These are phyloP conservation scores for Campopleginae sp. DNA, from an alignment of 2,888 invertebrate genomes.

Conservation along the genomic window DNA sequence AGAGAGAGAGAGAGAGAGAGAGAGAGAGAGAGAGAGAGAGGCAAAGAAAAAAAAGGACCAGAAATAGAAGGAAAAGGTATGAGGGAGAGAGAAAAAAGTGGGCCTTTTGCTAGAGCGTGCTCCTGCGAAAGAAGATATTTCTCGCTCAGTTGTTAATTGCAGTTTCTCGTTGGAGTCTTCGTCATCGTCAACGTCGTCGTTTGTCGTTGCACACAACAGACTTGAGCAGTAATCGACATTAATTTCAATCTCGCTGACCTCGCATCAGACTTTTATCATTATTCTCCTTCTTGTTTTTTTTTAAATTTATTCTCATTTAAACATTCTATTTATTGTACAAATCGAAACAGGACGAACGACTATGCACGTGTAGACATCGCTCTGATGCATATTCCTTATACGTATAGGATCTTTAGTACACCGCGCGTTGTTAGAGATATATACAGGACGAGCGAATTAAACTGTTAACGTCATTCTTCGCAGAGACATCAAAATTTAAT, in stretches of 20 bases:
- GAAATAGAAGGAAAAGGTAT: conserved; percentile 25
- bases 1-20: conserved; percentile 17
- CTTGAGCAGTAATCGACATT: conserved; percentile 68
- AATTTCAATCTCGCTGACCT: conserved; percentile 70
- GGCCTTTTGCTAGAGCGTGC: conserved; percentile 3
- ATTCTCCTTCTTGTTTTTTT: conserved; percentile 43
- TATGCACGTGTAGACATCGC: conserved; percentile 18
- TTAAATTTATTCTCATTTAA: neutral
- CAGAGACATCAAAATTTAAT: conserved; percentile 11
- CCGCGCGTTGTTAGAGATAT: neutral
- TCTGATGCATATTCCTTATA: neutral
- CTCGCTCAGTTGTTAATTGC: conserved; percentile 65
- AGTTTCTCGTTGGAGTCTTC: conserved; percentile 51
- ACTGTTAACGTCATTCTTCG: neutral
- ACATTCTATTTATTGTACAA: conserved; percentile 6
- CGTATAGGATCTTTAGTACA: conserved; percentile 11
- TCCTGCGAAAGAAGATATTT: conserved; percentile 50
- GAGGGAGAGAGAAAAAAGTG: conserved; percentile 29
- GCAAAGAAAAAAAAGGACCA: neutral
- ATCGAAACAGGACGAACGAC: conserved; percentile 52
- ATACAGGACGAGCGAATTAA: conserved; percentile 13
- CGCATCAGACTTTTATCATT: conserved; percentile 55
- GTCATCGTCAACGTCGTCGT: conserved; percentile 53
- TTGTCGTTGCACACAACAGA: conserved; percentile 57
- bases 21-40: conserved; percentile 6